phyloP scores from a whole-genome alignment of 2,113 vertebrate species.

The Brachyhypopomus gauderio region DNA sequence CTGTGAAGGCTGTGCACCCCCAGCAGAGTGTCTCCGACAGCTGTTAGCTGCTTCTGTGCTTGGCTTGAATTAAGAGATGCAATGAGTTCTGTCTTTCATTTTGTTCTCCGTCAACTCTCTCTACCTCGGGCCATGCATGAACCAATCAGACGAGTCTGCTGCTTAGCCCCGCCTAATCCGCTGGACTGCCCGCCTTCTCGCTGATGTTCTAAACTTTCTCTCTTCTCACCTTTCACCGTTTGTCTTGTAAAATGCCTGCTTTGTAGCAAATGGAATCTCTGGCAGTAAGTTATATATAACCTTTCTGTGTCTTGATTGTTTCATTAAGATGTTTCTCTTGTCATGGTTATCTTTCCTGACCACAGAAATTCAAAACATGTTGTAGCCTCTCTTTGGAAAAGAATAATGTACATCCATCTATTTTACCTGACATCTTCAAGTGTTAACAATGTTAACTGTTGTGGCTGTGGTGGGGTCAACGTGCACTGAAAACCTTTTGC shows the following conservation, averaged over 20 bases:
- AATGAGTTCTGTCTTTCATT: constrained; percentile 20
- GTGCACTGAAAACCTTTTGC: constrained; percentile 13
- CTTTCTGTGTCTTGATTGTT: constrained; percentile 61
- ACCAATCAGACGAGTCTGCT: constrained; percentile 29
- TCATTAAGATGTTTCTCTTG: background rate
- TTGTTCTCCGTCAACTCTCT: constrained; percentile 20
- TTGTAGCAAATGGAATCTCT: constrained; percentile 99
- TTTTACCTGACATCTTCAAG: background rate
- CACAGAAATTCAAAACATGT: background rate
- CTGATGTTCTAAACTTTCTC: constrained; percentile 79
- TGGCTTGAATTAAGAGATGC: constrained; percentile 37
- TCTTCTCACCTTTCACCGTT: constrained; percentile 83
- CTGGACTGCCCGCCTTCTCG: constrained; percentile 80
- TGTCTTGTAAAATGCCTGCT: constrained; percentile 93
- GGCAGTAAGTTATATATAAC: constrained; percentile 92
- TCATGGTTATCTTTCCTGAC: background rate
- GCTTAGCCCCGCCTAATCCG: constrained; percentile 63
- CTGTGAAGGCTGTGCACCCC: background rate
- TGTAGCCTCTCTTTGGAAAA: constrained; percentile 55
- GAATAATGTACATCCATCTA: background rate
- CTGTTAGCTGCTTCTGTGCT: constrained; percentile 38
- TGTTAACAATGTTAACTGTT: background rate
- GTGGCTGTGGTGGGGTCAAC: background rate
- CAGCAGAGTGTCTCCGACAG: constrained; percentile 43
- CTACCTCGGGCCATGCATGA: constrained; percentile 59